phyloP scores from a whole-genome alignment of 23 tunicate species.

The Styela clava region DNA sequence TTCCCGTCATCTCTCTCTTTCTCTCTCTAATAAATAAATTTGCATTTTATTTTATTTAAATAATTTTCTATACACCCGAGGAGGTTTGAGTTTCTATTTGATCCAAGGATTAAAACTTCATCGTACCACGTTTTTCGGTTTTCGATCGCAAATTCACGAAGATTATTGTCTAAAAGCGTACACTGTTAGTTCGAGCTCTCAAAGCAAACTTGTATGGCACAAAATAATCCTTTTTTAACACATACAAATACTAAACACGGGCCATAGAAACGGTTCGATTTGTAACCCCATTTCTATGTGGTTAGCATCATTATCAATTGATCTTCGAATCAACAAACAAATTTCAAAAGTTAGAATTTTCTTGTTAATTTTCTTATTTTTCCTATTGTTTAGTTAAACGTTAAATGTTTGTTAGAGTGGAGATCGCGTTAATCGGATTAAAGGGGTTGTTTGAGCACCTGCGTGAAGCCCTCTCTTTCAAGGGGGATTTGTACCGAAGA shows the following conservation, averaged over 20 bases:
- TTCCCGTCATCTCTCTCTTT: background rate
- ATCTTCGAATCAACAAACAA: no score
- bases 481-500: slow-evolving; percentile 26
- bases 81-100: background rate
- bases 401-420: slow-evolving; percentile 8
- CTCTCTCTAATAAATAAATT: background rate
- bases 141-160: background rate
- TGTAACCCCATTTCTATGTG: no score
- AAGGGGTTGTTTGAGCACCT: slow-evolving; percentile 41
- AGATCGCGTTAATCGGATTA: slow-evolving; percentile 27
- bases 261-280: no score
- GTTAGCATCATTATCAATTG: no score
- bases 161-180: background rate
- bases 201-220: no score
- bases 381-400: no score
- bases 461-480: slow-evolving; percentile 24
- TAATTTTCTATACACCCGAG: background rate
- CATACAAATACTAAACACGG: no score
- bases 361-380: no score
- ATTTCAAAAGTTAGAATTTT: no score
- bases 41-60: no score
- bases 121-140: background rate
- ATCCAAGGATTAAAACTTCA: background rate
- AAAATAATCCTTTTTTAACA: no score
- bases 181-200: no score